Base-by-base conservation (phyloP, 2,888 invertebrate genomes). In the Thereva unica region DNA sequence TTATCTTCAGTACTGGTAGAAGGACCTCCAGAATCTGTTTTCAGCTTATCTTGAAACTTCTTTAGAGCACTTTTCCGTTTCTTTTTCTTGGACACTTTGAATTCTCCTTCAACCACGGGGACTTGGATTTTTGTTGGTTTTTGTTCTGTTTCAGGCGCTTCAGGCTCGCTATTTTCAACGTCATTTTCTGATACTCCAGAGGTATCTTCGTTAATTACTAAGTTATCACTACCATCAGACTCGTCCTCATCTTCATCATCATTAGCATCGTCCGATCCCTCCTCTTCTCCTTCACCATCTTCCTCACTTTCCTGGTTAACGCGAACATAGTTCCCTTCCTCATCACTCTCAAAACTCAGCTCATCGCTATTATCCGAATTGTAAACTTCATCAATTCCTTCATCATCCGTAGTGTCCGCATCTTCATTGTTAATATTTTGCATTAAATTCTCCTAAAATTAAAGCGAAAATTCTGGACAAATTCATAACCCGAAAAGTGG, bases 291-390 rank as follows among this genome's bases (percentile, higher is more conserved):
- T 61, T 80, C 83, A 12, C 23, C 23, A 49, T 71, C 76, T 57
- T 71, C 73, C 40, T 72, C 75, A 35, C 54, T 69, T 41, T 7
- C 67, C 23, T 10, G 50, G 45, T 37, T 67, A 40, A n/a, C 77
- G 80, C 78, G 59, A 76, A 81, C 67, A 80, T 80, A 71, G 77
- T 83, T 74, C 75, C 85, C 85, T n/a, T 83, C 85, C 72, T 83
- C 83, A 57, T 85, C 85, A 53, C 83, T 83, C 57, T 83, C 82
- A 78, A 86, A 88, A 70, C 80, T 77, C 0, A 81, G 68, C n/a
- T 76, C 76, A 23, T 77, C 77, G 50, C 78, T 79, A 42, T 75
- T 76, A 65, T 78, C 80, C 0, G 78, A 76, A n/a, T 75, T 73
- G 64, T 74, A 78, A 9, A 73, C 72, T 68, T 77, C 76, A 44